Base-by-base conservation (phyloP, 2,113 vertebrate genomes). In the Pedetes capensis region DNA sequence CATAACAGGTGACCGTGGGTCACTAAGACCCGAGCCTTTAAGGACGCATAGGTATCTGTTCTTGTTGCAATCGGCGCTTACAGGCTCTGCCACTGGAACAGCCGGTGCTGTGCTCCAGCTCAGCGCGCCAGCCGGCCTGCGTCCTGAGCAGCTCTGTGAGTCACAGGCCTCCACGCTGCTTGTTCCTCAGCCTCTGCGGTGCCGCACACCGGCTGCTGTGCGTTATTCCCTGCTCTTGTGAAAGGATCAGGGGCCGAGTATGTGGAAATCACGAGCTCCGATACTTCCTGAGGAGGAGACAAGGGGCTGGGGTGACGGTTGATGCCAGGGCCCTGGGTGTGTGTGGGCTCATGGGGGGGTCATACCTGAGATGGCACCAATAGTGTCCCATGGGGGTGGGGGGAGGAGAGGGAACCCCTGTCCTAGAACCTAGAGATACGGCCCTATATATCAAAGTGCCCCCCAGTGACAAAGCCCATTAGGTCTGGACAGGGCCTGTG, bases 321-420 rank as follows among this genome's bases (percentile, higher is more conserved):
- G 8, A 32, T 49, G 4, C 39, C 3, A 14, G 49, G 22, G 42
- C 53, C 17, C n/a, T 3, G 0, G 84, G 17, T 53, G 51, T 20
- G 4, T 3, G 18, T 5, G n/a, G 39, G 69, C 53, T 75, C 23
- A 0, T 55, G 16, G 61, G n/a, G 29, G 0, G 2, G 42, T 25
- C 53, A 55, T 6, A 18, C 44, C 22, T 5, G 17, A 22, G 44
- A 53, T 53, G 78, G 20, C 27, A 44, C 32, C 42, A 34, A 7
- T 14, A 32, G 4, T n/a, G 17, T 47, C 63, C 71, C 18, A 47
- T n/a, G n/a, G n/a, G 6, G 0, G 0, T 64, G 5, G 20, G 23
- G 29, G 4, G 0, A 7, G 27, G 14, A 16, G 39, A 22, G 16
- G 53, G 25, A 84, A 47, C 25, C 44, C 32, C 5, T 42, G 39